Percentiles rank a stretch among this genome's conserved stretches.
Evolutionary conservation across 2,113 vertebrate species (phyloP).

Genomic region (western clawed frog (Xenopus tropicalis)): UCB_Xtro_10.0 CM004448.2:67296501-67297000

Average conservation of each 20-base stretch:
- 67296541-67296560: conserved; percentile 51
- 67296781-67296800: background rate
- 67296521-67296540: conserved; percentile 51
- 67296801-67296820: no score
- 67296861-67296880: no score
- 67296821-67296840: no score
- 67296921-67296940: no score
- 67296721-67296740: conserved; percentile 40
- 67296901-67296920: no score
- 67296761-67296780: background rate
- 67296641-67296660: conserved; percentile 59
- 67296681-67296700: conserved; percentile 71
- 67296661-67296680: conserved; percentile 69
- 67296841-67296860: no score
- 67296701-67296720: conserved; percentile 56
- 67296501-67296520: conserved; percentile 52
- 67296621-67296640: conserved; percentile 60
- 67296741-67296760: conserved; percentile 57
- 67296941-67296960: background rate
- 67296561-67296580: conserved; percentile 51
- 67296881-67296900: no score
- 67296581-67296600: conserved; percentile 50
- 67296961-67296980: no score
- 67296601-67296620: conserved; percentile 46
- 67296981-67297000: no score